Evolutionary conservation across 2,888 invertebrate species (phyloP).

Genomic region (Drosophila kuntzei): DNA sequence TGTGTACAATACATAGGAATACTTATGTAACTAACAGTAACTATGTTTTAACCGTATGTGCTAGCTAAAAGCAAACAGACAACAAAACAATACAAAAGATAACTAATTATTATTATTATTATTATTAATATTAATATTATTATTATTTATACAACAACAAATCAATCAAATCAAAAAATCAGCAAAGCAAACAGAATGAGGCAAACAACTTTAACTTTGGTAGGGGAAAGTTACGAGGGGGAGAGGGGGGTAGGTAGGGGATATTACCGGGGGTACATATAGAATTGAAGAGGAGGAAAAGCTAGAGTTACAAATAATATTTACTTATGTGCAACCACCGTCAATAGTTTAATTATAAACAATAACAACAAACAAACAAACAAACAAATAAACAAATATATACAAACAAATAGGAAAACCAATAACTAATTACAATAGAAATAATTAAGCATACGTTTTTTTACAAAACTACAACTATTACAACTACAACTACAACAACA

Average conservation of each 20-base stretch:
- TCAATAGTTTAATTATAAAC: slow-evolving; percentile 73
- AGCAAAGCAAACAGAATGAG: slow-evolving; percentile 49
- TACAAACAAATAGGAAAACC: slow-evolving; percentile 45
- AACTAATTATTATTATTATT: slow-evolving; percentile 51
- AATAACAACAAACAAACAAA: slow-evolving; percentile 38
- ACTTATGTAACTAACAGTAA: slow-evolving; percentile 35
- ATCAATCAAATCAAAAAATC: slow-evolving; percentile 32
- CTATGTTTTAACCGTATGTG: slow-evolving; percentile 64
- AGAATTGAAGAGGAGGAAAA: background rate
- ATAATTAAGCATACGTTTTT: slow-evolving; percentile 51
- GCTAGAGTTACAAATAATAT: slow-evolving; percentile 59
- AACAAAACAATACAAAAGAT: slow-evolving; percentile 51
- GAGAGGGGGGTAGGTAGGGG: too few relatives aligned
- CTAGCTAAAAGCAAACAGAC: slow-evolving; percentile 74
- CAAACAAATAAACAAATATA: slow-evolving; percentile 31
- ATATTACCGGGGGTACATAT: background rate
- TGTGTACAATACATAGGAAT: slow-evolving; percentile 26
- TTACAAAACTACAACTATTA: slow-evolving; percentile 42
- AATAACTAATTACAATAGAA: slow-evolving; percentile 54
- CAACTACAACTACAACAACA: slow-evolving; percentile 71
- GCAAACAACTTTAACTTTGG: slow-evolving; percentile 32
- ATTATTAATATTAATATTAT: slow-evolving; percentile 45
- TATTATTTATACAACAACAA: slow-evolving; percentile 41
- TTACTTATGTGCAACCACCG: slow-evolving; percentile 73
- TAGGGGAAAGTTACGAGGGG: background rate